Conservation (phyloP, 2,113 vertebrate genomes). For the Lichenostomus cassidix region DNA sequence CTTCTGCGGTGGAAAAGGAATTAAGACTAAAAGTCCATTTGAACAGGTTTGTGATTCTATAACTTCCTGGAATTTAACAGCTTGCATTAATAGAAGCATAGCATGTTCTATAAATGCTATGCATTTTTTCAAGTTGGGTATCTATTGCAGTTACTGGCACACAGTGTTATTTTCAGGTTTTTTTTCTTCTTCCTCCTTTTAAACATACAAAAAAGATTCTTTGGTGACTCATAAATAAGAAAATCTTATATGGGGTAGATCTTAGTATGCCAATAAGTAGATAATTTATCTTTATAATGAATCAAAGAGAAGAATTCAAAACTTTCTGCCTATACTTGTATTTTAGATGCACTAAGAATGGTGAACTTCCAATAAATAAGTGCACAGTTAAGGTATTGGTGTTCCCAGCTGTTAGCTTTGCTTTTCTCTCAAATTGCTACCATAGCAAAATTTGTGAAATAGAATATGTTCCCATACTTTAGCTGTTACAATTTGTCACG, state of each 20-base stretch:
- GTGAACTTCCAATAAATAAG: background rate
- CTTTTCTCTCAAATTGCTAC: background rate
- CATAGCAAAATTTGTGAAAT: background rate
- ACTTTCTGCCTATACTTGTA: background rate
- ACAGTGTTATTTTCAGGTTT: background rate
- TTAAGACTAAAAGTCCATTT: constrained; percentile 98
- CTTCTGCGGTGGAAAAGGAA: constrained; percentile 97
- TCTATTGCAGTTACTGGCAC: background rate
- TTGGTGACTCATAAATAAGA: background rate
- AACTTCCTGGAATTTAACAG: background rate
- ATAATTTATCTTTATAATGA: background rate
- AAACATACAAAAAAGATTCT: background rate
- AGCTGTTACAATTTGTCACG: background rate
- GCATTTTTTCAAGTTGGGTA: background rate
- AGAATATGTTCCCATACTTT: background rate
- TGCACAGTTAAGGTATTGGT: background rate
- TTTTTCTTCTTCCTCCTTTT: background rate
- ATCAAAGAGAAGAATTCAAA: background rate
- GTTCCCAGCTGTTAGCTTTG: background rate
- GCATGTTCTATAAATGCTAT: background rate
- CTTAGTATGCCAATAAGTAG: background rate
- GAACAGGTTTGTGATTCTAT: constrained; percentile 85
- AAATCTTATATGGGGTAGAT: background rate
- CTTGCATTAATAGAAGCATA: background rate
- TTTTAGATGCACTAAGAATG: background rate